Percentiles rank a stretch among this genome's conserved stretches.
phyloP scores from a whole-genome alignment of 2,113 vertebrate genomes.

The Nicator chloris region DNA sequence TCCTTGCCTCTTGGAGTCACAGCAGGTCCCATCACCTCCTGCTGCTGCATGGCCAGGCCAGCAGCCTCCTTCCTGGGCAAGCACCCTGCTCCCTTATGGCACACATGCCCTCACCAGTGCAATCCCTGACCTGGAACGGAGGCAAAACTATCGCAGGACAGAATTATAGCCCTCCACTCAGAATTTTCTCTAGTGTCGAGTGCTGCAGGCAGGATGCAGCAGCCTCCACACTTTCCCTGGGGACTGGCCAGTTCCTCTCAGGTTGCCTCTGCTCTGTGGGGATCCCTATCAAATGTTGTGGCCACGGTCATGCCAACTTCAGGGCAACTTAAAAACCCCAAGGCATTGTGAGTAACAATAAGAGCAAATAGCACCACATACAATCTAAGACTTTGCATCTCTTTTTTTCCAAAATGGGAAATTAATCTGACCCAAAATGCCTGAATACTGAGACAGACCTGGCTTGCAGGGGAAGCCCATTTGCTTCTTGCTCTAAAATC shows the following conservation, averaged over 20 bases:
- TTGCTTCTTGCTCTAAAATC: not conserved
- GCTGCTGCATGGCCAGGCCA: rapidly evolving
- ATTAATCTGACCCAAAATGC: not conserved
- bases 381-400: not conserved
- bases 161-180: not conserved
- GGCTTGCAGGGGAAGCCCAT: too few species aligned
- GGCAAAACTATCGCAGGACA: not conserved
- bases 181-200: not conserved
- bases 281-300: not conserved
- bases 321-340: not conserved
- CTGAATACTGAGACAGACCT: not conserved
- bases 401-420: not conserved
- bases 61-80: not conserved
- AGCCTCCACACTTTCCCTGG: not conserved
- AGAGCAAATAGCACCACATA: not conserved
- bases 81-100: rapidly evolving
- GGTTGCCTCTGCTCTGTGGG: not conserved
- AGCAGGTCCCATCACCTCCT: rapidly evolving
- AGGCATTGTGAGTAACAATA: not conserved
- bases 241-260: not conserved
- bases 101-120: rapidly evolving
- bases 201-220: not conserved
- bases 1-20: not conserved
- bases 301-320: not conserved
- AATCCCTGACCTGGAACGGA: not conserved